Evolutionary conservation across 2,888 invertebrate genomes (phyloP), one percentile per base, ranked within the genome.

Genomic region (Eupithecia subumbrata): DNA sequence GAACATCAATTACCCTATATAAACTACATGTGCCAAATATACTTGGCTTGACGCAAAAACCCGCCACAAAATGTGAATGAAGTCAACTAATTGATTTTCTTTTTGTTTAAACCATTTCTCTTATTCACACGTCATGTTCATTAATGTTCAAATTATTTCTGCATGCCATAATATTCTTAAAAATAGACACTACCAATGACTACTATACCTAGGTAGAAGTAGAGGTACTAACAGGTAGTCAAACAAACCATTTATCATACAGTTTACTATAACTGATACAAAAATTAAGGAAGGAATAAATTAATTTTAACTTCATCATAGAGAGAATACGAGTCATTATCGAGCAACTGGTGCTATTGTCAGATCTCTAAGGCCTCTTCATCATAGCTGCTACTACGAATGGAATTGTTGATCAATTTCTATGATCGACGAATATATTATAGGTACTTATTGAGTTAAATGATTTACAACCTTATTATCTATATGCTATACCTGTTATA

Each of bases 181-280:
- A n/a, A 37, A 43, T 34, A 72, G 64, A 72, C 34, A 64, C 77
- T 77, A 77, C 68, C 71, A 73, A 73, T 48, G 14, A 60, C 74
- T 71, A 75, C 72, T 75, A 75, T 34, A 67, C 12, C 37, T 67
- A 67, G n/a, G n/a, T n/a, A n/a, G n/a, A n/a, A n/a, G n/a, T n/a
- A n/a, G n/a, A n/a, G n/a, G 22, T 34, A 11, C 74, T 74, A 71
- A 72, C 69, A 72, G 72, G 68, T 72, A 73, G 71, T 72, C 72
- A 72, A 69, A 72, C 72, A 72, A 69, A 72, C 68, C 66, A 70
- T 66, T 30, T 70, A 34, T 48, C 30, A 73, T 67, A 37, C 37
- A 40, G 37, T 22, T 67, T 67, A n/a, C 40, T 40, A 67, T 22
- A 67, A 12, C 37, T 67, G 34, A 67, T 37, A 67, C 9, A 37